Base-by-base conservation (phyloP, 2,113 vertebrate genomes). In the Eidolon helvum region DNA sequence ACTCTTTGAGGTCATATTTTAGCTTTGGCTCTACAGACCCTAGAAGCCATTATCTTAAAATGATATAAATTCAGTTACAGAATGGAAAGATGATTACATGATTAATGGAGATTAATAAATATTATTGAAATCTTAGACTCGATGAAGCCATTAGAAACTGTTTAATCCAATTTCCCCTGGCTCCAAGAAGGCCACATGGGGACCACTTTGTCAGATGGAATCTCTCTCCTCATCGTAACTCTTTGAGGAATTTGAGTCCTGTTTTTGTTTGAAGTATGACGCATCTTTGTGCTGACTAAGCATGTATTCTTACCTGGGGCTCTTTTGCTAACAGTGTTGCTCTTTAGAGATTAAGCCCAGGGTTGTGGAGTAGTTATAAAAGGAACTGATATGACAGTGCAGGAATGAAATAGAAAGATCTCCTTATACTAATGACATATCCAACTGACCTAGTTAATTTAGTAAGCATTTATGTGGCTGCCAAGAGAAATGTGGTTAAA, bases 51-150 rank as follows among this genome's bases (percentile, higher is more conserved):
- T 97, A 97, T 96, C 94, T 84, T 96, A 97, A 96, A 96, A 95
- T 77, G 74, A 93, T 91, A 33, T 71, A 96, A 96, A 93, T 90
- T 95, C 45, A 43, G 77, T 96, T 97, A 87, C 78, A 79, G 94
- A 97, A 96, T 93, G 86, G 93, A 94, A 92, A 94, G 68, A 91
- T 94, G 92, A 91, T 96, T 95, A 50, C 74, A 86, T 98, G 86
- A 97, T 97, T 98, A 97, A 96, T 91, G 86, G 38, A 96, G 14
- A 68, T 89, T 95, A 96, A 96, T 94, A 93, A 77, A 96, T 91
- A 87, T 66, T 68, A 66, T 88, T 88, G 97, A 93, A 96, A 94
- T 91, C 83, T 78, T 94, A 93, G 78, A 86, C 85, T 78, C n/a
- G 19, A 50, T 91, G 69, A 89, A 53, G 69, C 71, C 89, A 94